Evolutionary conservation across 2,888 invertebrate genomes (phyloP), one percentile per base, ranked within the genome.

Genomic region (Megalurothrips usitatus): DNA sequence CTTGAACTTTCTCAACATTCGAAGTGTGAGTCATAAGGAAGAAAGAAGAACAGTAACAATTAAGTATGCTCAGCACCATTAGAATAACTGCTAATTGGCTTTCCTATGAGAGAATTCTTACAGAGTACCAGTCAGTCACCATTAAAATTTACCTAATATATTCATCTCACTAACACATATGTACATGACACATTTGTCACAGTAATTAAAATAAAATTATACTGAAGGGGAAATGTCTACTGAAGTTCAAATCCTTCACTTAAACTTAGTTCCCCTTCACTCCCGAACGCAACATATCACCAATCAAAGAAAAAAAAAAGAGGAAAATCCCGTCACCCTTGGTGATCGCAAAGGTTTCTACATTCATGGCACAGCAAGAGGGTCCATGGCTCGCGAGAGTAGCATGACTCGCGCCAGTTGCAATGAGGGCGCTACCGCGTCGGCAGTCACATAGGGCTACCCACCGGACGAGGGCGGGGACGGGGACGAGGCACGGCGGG

Each of bases 201-300:
- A 58, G 58, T 58, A 58, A 14, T 58, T 58, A 58, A 58, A 58
- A 58, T 58, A 58, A 58, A 58, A 58, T n/a, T 58, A 58, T 58
- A 58, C 58, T 6, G 58, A 58, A 17, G 58, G 34, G 34, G 6
- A 58, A 58, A 58, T 58, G 58, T 58, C 17, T n/a, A 58, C 14
- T 43, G 6, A 58, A 6, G 17, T 58, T n/a, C 58, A 12, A 17
- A 58, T 58, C 58, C 11, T 58, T 58, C 14, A 6, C 19, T 19
- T 19, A 17, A 17, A 58, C 19, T 58, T n/a, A 8, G 12, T 6
- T 10, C 14, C 58, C 58, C 17, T 14, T 58, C 19, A 58, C 19
- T 10, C 58, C 17, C 19, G 58, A 6, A 14, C 14, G 17, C 14
- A 58, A 17, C 58, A 52, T 58, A 58, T 19, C 58, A 58, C 17